These are phyloP conservation scores for Cylas formicarius DNA, from an alignment of 1,140 invertebrate genomes.

Conservation along the genomic window DNA sequence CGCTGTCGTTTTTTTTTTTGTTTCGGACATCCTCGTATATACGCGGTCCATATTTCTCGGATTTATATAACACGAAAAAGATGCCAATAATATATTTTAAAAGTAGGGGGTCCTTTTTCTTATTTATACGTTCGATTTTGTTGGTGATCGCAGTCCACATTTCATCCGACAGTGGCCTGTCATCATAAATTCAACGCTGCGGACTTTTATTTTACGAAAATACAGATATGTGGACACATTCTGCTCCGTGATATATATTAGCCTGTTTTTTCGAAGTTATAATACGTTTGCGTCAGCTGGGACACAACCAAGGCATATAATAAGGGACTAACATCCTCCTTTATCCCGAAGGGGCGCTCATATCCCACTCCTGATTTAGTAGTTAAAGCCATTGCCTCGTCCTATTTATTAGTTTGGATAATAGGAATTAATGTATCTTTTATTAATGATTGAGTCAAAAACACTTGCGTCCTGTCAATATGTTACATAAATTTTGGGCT, in stretches of 20 bases:
- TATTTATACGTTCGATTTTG: constrained; percentile 8
- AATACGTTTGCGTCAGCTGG: constrained; percentile 30
- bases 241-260: constrained; percentile 28
- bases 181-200: constrained; percentile 26
- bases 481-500: not conserved
- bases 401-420: constrained; percentile 19
- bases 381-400: too few relatives aligned
- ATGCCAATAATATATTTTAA: too few relatives aligned
- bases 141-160: constrained; percentile 17
- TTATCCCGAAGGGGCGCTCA: too few relatives aligned
- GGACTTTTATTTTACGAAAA: constrained; percentile 35
- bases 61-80: too few relatives aligned
- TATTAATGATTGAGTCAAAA: constrained; percentile 16
- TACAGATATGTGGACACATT: constrained; percentile 32
- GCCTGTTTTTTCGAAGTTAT: constrained; percentile 29
- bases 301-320: constrained; percentile 9
- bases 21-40: too few relatives aligned
- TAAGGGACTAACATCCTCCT: too few relatives aligned
- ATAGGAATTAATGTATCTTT: constrained; percentile 19
- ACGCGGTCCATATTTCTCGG: too few relatives aligned
- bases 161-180: constrained; percentile 18
- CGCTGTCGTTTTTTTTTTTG: too few relatives aligned
- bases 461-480: constrained; percentile 14
- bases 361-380: too few relatives aligned
- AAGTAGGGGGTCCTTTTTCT: constrained; percentile 1